A percentile compares a stretch with the other conserved stretches of the same genome.
Conservation (phyloP, 2,888 invertebrate genomes). For the Athrips mouffetella region DNA sequence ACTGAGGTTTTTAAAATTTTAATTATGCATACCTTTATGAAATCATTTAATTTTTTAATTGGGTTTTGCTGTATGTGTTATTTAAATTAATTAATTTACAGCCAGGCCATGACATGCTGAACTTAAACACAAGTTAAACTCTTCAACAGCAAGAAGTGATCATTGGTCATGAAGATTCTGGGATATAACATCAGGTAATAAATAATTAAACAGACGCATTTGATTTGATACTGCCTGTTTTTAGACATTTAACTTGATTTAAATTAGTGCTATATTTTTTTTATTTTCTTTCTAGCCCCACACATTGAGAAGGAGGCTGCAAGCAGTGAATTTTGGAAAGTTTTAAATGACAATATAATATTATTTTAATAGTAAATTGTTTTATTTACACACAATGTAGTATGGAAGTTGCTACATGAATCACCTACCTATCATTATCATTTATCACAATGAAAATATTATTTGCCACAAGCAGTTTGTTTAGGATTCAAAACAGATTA, state of each 20-base stretch:
- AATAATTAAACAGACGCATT: neutral
- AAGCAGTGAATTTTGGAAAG: neutral
- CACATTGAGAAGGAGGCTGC: no score
- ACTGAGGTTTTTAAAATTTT: conserved; percentile 5
- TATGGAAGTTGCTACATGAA: conserved; percentile 23
- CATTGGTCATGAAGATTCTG: no score
- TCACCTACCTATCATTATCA: no score
- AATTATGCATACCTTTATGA: neutral
- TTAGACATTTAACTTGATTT: no score
- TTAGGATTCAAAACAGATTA: no score
- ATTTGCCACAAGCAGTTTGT: conserved; percentile 28
- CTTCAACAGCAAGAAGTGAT: no score
- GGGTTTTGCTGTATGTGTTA: neutral
- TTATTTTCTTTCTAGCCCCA: no score
- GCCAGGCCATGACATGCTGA: no score
- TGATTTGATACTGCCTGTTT: neutral
- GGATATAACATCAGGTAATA: no score
- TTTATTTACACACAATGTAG: conserved; percentile 30
- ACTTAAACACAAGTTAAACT: no score
- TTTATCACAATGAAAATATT: conserved; percentile 29
- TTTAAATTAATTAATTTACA: neutral
- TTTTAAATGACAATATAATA: neutral
- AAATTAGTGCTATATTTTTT: no score
- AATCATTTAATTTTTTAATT: neutral
- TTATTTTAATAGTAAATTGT: conserved; percentile 22